A percentile compares a stretch with the other conserved stretches of the same genome.
Conservation (phyloP, 2,797 vertebrate species). For the Oreochromis mossambicus region DNA sequence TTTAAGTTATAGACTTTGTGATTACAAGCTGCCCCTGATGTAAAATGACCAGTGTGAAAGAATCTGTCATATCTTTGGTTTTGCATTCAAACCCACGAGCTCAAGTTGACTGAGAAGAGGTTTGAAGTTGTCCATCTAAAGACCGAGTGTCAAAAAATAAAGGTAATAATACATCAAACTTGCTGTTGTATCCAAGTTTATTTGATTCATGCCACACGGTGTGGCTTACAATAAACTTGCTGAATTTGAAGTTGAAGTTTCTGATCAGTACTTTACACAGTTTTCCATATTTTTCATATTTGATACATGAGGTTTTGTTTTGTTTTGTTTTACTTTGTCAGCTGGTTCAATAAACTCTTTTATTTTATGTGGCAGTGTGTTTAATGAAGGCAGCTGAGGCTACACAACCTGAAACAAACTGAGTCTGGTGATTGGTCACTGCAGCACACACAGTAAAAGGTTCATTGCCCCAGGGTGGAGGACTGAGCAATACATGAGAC, state of each 20-base stretch:
- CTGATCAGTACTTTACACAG: neutral
- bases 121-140: neutral
- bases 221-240: neutral
- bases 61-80: neutral
- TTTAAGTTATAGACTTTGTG: neutral
- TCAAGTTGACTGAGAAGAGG: fast-evolving
- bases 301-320: neutral
- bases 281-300: neutral
- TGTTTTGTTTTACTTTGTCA: neutral
- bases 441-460: neutral
- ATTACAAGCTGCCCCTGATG: neutral
- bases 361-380: neutral
- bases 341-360: neutral
- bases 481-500: neutral
- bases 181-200: neutral
- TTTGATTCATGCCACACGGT: neutral
- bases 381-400: neutral
- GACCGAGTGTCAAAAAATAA: neutral
- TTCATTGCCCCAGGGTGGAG: neutral
- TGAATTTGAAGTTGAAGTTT: neutral
- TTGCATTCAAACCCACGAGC: neutral
- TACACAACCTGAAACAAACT: neutral
- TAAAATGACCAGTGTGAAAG: neutral
- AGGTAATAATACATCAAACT: neutral
- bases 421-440: neutral